phyloP scores from a whole-genome alignment of 2,888 invertebrate genomes.

The Oscheius myriophilus region DNA sequence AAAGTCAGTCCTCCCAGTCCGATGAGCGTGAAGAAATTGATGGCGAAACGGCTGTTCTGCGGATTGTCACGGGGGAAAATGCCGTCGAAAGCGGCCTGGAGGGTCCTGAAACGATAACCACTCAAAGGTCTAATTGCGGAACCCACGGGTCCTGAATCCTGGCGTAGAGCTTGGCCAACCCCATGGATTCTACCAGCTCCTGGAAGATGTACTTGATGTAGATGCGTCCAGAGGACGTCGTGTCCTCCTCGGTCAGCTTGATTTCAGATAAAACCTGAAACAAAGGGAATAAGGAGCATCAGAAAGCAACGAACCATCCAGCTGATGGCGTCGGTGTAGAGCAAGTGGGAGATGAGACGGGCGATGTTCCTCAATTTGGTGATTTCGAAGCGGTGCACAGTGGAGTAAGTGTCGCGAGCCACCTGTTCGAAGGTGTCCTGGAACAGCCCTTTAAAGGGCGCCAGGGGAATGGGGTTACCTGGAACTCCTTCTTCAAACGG shows the following conservation, averaged over 20 bases:
- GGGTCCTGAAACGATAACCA: slow-evolving; percentile 78
- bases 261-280: slow-evolving; percentile 84
- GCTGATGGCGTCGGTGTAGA: slow-evolving; percentile 94
- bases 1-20: slow-evolving; percentile 92
- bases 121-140: not conserved
- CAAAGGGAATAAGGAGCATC: not conserved
- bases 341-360: slow-evolving; percentile 93
- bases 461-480: slow-evolving; percentile 70
- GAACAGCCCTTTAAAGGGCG: not conserved
- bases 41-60: slow-evolving; percentile 93
- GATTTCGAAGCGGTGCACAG: slow-evolving; percentile 89
- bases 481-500: slow-evolving; percentile 89
- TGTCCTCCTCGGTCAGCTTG: slow-evolving; percentile 92
- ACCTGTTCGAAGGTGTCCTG: slow-evolving; percentile 88
- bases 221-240: slow-evolving; percentile 94
- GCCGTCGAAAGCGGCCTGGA: slow-evolving; percentile 87
- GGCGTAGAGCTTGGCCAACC: slow-evolving; percentile 87
- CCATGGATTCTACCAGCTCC: slow-evolving; percentile 96
- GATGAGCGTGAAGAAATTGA: slow-evolving; percentile 96
- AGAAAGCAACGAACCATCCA: slow-evolving; percentile 78
- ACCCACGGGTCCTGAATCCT: slow-evolving; percentile 89
- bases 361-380: slow-evolving; percentile 94
- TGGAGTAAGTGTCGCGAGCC: slow-evolving; percentile 91
- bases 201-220: slow-evolving; percentile 94
- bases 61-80: slow-evolving; percentile 95